Evolutionary conservation across 2,888 invertebrate species (phyloP), one percentile per base, ranked within the genome.

Genomic region (Ophioninae sp.): DNA sequence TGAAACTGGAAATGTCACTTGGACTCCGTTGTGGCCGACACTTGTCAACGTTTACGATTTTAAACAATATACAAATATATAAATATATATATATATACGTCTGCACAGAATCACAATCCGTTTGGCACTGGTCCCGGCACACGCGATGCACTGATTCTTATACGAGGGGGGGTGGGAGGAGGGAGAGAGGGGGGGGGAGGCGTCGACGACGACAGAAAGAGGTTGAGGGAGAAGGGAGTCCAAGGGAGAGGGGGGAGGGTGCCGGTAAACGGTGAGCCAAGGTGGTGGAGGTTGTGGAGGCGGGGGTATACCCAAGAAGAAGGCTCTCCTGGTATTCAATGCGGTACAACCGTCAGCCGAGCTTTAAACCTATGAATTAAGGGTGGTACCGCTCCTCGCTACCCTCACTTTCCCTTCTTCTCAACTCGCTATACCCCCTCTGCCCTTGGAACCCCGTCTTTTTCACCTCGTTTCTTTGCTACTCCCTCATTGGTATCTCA

Each of bases 131-230:
- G 86, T 90, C 88, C 88, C 88, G 88, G 88, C 89, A 90, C 91
- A 88, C 89, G 88, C 89, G 89, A 88, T 89, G 90, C 92, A 92
- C 90, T 89, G 91, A 91, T 92, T 92, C 90, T 92, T 91, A 92
- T 91, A 91, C 87, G 87, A 88, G 88, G 88, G 88, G 88, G 86
- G 82, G 44, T 56, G 84, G 79, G 37, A 44, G 56, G 23, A 41
- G 72, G 70, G 76, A 67, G 61, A 41, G 44, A 69, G 70, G 77
- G 69, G 79, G 70, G 86, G 88, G 87, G 87, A 88, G 88, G 85
- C 56, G 69, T 62, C 69, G 70, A 64, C 79, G 68, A 77, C 65
- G 82, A 70, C 84, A 87, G 87, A 86, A 87, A 82, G 84, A 87
- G 87, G 87, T 86, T 88, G 87, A 84, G 87, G 81, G 83, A 85